A percentile compares a stretch with the other conserved stretches of the same genome.
Evolutionary conservation across 2,113 vertebrate species (phyloP).

Genomic region (Phocoena phocoena): DNA sequence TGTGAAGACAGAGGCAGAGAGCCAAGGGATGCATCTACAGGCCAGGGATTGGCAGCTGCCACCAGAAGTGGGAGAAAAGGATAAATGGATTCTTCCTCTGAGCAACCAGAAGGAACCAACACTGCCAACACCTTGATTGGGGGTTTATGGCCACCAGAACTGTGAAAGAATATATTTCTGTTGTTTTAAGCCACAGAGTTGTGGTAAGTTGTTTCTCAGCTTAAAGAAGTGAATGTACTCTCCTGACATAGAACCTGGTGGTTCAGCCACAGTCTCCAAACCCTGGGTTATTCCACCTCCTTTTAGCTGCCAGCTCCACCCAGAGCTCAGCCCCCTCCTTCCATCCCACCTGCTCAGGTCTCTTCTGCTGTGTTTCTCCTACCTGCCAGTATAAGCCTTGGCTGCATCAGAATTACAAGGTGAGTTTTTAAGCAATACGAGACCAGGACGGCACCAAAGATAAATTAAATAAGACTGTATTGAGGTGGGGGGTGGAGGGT

Average conservation of each 20-base stretch:
- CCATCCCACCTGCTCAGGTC: accelerated
- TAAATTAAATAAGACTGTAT: neutral
- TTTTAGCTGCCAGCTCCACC: neutral
- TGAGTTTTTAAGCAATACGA: neutral
- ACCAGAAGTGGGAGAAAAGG: too few species aligned
- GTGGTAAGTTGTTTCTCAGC: accelerated
- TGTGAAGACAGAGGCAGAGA: neutral
- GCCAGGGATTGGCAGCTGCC: too few species aligned
- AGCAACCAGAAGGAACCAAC: neutral
- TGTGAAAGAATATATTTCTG: neutral
- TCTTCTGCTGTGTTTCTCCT: neutral
- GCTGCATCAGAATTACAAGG: neutral
- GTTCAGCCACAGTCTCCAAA: neutral
- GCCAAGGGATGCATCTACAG: accelerated
- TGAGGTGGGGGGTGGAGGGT: accelerated
- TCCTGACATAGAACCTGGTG: neutral
- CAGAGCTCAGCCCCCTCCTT: neutral
- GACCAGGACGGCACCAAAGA: neutral
- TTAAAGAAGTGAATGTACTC: neutral
- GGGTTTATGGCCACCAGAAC: neutral
- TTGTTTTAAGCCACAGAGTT: neutral
- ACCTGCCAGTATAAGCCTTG: neutral
- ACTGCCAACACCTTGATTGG: neutral
- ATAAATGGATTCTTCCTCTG: neutral
- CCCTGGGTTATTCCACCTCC: neutral